Evolutionary conservation across 1,140 invertebrate genomes (phyloP).

Genomic region (Galleria mellonella): DNA sequence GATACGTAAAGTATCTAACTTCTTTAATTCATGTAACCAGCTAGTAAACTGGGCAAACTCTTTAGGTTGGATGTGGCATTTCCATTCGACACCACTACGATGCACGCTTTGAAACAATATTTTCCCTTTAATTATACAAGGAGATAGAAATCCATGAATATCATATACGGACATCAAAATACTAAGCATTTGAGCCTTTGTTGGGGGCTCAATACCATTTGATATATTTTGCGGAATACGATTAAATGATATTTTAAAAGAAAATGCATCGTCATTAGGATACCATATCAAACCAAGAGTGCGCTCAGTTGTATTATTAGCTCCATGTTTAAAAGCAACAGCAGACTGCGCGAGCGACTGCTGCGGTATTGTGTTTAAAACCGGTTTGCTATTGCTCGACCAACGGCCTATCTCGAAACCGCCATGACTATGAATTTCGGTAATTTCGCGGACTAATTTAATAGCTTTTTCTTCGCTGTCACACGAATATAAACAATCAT

Average conservation of each 20-base stretch:
- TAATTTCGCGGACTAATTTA: conserved; percentile 10
- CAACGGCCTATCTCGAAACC: conserved; percentile 17
- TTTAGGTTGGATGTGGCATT: conserved; percentile 18
- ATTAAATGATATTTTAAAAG: conserved; percentile 12
- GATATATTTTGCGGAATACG: conserved; percentile 8
- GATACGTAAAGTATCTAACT: conserved; percentile 6
- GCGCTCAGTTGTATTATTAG: conserved; percentile 14
- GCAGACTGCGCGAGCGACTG: conserved; percentile 10
- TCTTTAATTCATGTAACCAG: conserved; percentile 14
- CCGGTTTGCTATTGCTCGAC: conserved; percentile 11
- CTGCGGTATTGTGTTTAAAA: conserved; percentile 3
- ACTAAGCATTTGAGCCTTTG: conserved; percentile 28
- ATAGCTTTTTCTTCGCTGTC: conserved; percentile 5
- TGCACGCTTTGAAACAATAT: conserved; percentile 54
- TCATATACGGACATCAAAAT: conserved; percentile 46
- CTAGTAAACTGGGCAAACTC: conserved; percentile 10
- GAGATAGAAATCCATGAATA: conserved; percentile 43
- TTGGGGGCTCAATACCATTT: conserved; percentile 14
- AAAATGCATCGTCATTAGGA: conserved; percentile 15
- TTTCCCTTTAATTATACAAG: conserved; percentile 41
- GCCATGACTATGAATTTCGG: conserved; percentile 12
- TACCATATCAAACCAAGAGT: conserved; percentile 24
- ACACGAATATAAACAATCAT: conserved; percentile 43
- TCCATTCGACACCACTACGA: conserved; percentile 40
- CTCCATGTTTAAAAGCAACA: conserved; percentile 11